Evolutionary conservation across 2,113 vertebrate species (phyloP).

Genomic region (Beaufortia kweichowensis): DNA sequence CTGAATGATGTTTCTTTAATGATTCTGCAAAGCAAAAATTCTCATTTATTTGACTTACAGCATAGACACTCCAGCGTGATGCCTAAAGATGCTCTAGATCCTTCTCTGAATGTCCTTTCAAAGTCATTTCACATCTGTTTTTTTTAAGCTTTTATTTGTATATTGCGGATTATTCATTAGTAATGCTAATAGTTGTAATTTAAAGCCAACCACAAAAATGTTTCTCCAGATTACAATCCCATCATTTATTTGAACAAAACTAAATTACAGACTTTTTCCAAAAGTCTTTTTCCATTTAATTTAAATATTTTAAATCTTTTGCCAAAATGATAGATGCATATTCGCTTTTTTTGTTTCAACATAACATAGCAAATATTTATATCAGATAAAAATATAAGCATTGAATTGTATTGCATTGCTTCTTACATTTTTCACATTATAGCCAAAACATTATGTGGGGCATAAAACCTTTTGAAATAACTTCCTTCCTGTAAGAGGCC

Average conservation of each 20-base stretch:
- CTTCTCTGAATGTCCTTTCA: neutral
- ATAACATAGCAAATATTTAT: neutral
- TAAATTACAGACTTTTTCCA: too few relatives aligned
- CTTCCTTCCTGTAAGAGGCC: neutral
- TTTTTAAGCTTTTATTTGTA: neutral
- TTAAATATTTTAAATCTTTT: too few relatives aligned
- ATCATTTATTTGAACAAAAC: too few relatives aligned
- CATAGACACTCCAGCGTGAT: neutral
- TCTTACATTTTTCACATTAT: neutral
- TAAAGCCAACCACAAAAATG: neutral
- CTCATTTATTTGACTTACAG: neutral
- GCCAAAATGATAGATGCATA: neutral
- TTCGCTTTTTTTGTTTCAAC: neutral
- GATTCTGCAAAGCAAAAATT: neutral
- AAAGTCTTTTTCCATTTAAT: too few relatives aligned
- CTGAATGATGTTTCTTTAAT: neutral
- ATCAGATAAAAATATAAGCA: too few relatives aligned
- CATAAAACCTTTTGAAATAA: constrained; percentile 23
- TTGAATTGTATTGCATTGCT: neutral
- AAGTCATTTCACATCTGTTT: neutral
- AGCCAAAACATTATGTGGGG: constrained; percentile 12
- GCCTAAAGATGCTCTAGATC: neutral
- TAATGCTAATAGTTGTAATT: neutral
- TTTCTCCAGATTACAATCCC: neutral
- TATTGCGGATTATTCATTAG: neutral